phyloP scores from a whole-genome alignment of 2,888 invertebrate species.

The Cerastoderma edule region DNA sequence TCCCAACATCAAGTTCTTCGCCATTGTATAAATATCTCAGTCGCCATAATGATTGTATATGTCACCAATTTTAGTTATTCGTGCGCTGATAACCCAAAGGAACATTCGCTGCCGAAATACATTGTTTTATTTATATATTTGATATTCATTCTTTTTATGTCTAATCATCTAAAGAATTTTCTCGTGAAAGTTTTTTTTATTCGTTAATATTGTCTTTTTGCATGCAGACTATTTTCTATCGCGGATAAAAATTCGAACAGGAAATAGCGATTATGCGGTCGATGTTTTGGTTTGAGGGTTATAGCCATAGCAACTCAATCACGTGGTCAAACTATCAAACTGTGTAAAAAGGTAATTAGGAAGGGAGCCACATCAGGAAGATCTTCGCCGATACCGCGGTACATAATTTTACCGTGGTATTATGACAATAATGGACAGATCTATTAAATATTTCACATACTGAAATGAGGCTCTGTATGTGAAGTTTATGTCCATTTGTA shows the following conservation, averaged over 20 bases:
- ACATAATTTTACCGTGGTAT: too few relatives aligned
- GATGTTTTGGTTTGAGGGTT: slow-evolving; percentile 70
- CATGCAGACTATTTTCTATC: slow-evolving; percentile 29
- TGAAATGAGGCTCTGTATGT: too few relatives aligned
- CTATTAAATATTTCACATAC: too few relatives aligned
- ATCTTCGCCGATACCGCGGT: too few relatives aligned
- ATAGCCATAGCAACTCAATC: slow-evolving; percentile 66
- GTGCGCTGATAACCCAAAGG: slow-evolving; percentile 31
- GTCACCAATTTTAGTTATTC: slow-evolving; percentile 35
- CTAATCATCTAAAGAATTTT: background rate
- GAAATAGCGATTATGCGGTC: slow-evolving; percentile 38
- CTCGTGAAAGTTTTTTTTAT: background rate
- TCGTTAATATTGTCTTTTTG: background rate
- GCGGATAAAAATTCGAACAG: slow-evolving; percentile 8
- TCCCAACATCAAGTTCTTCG: slow-evolving; percentile 41
- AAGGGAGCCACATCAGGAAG: too few relatives aligned
- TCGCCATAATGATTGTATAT: slow-evolving; percentile 67
- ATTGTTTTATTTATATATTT: background rate
- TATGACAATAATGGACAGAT: too few relatives aligned
- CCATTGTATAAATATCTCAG: slow-evolving; percentile 61
- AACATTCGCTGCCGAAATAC: background rate
- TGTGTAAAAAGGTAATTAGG: too few relatives aligned
- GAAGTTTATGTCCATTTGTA: too few relatives aligned
- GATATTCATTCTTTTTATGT: background rate
- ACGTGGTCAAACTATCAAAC: slow-evolving; percentile 72